Evolutionary conservation across 2,888 invertebrate species (phyloP).

Genomic region (Shargacucullia verbasci): DNA sequence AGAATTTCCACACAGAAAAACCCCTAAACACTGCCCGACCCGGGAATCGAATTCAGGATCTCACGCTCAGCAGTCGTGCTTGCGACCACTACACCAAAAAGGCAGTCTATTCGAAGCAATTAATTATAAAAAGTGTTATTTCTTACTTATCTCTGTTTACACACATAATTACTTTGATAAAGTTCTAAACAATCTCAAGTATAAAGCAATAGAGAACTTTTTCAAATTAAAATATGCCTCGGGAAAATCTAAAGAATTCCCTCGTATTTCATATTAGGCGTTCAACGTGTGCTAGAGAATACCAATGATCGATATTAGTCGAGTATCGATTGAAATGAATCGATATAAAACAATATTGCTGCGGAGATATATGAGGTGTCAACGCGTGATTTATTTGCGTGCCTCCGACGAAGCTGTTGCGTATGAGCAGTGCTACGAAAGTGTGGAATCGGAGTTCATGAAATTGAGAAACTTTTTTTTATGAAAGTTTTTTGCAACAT

Average conservation of each 20-base stretch:
- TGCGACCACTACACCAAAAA: no score
- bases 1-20: no score
- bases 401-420: constrained; percentile 49
- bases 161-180: constrained; percentile 22
- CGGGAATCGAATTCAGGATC: no score
- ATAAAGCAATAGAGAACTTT: constrained; percentile 32
- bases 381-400: constrained; percentile 78
- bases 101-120: constrained; percentile 15
- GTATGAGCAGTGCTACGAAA: constrained; percentile 28
- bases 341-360: constrained; percentile 72
- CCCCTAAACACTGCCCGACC: no score
- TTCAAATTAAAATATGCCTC: constrained; percentile 30
- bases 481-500: no score
- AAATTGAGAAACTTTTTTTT: no score
- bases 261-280: constrained; percentile 60
- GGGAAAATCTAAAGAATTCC: constrained; percentile 46
- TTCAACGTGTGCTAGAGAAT: constrained; percentile 53
- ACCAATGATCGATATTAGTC: constrained; percentile 65
- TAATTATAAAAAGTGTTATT: constrained; percentile 17
- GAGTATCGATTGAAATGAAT: constrained; percentile 59
- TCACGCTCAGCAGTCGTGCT: no score
- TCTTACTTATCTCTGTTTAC: constrained; percentile 9
- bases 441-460: constrained; percentile 32
- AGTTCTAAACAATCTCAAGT: constrained; percentile 21
- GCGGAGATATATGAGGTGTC: constrained; percentile 82